phyloP scores from a whole-genome alignment of 1,140 invertebrate genomes.

The Uloborus diversus region DNA sequence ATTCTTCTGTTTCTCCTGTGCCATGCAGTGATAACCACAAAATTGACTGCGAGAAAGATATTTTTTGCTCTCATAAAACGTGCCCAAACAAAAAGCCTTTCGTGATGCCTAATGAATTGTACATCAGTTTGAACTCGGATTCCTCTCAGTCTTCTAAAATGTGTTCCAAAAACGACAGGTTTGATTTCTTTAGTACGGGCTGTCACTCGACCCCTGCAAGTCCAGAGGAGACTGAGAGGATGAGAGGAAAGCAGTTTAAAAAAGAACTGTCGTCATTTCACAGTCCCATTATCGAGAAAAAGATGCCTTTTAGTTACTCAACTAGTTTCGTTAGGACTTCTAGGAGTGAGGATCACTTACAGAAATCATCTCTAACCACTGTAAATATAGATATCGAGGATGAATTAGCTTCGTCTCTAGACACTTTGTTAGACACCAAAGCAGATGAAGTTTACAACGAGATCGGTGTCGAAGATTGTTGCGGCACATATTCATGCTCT shows the following conservation, averaged over 20 bases:
- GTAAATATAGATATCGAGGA: constrained; percentile 87
- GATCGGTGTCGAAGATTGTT: constrained; percentile 4
- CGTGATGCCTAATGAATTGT: constrained; percentile 51
- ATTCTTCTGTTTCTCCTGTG: constrained; percentile 18
- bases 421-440: constrained; percentile 85
- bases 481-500: constrained; percentile 23
- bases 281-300: constrained; percentile 59
- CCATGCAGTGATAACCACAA: constrained; percentile 22
- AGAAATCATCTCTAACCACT: constrained; percentile 80
- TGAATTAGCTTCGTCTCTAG: constrained; percentile 89
- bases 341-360: constrained; percentile 85
- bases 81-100: constrained; percentile 23
- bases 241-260: constrained; percentile 60
- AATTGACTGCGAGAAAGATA: constrained; percentile 22
- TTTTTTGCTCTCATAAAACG: constrained; percentile 13
- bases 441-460: constrained; percentile 58
- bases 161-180: constrained; percentile 73
- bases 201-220: constrained; percentile 79
- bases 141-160: constrained; percentile 59
- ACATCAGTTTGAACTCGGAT: constrained; percentile 33
- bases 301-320: constrained; percentile 60
- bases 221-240: constrained; percentile 73
- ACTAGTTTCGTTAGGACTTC: constrained; percentile 77
- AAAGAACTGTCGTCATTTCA: constrained; percentile 61
- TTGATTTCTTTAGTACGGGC: constrained; percentile 66